Conservation (phyloP, 2,888 invertebrate species). For the Idaea straminata region DNA sequence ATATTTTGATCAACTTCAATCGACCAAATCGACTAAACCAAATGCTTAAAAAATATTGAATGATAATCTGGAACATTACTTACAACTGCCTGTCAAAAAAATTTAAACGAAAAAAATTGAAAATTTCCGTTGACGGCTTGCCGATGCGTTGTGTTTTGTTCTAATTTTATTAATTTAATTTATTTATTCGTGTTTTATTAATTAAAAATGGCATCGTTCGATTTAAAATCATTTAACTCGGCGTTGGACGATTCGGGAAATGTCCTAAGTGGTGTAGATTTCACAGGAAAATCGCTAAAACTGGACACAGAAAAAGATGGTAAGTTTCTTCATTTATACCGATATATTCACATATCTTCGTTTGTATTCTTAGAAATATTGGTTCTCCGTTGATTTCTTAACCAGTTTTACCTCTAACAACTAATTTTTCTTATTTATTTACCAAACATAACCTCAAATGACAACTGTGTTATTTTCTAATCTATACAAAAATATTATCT, state of each 20-base stretch:
- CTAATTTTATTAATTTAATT: slow-evolving; percentile 23
- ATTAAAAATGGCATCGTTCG: slow-evolving; percentile 70
- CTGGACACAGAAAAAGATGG: slow-evolving; percentile 90
- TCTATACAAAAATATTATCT: too few relatives aligned
- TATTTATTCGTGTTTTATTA: slow-evolving; percentile 26
- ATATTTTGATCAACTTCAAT: too few relatives aligned
- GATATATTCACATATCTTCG: not conserved
- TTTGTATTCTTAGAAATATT: not conserved
- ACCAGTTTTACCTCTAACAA: too few relatives aligned
- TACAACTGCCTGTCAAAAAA: too few relatives aligned
- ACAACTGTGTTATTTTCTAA: too few relatives aligned
- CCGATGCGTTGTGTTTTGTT: slow-evolving; percentile 26
- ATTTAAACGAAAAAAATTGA: too few relatives aligned
- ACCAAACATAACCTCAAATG: too few relatives aligned
- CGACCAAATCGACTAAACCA: too few relatives aligned
- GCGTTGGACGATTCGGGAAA: slow-evolving; percentile 69
- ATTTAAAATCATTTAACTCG: slow-evolving; percentile 77
- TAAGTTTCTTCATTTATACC: slow-evolving; percentile 55
- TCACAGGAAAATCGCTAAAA: slow-evolving; percentile 89
- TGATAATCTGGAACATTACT: too few relatives aligned
- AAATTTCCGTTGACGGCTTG: not conserved
- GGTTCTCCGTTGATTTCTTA: not conserved
- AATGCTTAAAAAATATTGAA: too few relatives aligned
- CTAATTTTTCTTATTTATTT: too few relatives aligned
- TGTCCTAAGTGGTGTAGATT: slow-evolving; percentile 84